Percentiles rank a stretch among this genome's conserved stretches.
Evolutionary conservation across 2,797 vertebrate genomes (phyloP).

Genomic region (Galago senegalensis): DNA sequence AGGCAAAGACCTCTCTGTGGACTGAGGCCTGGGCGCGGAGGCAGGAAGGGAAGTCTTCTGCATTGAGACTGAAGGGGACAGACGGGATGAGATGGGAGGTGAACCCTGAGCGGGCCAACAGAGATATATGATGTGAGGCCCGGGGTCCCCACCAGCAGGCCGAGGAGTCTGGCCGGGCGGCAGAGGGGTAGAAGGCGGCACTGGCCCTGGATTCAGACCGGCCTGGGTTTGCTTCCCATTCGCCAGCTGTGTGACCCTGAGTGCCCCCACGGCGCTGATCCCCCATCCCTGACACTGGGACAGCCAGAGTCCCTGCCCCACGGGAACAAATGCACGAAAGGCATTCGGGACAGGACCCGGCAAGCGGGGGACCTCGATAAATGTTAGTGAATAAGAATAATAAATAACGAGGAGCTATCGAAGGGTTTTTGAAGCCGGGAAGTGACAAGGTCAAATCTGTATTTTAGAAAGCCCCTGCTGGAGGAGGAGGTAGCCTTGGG

Average conservation of each 20-base stretch:
- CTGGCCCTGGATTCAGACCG: background rate
- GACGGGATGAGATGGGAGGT: background rate
- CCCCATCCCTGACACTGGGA: background rate
- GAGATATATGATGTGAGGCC: background rate
- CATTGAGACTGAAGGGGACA: background rate
- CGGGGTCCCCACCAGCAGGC: background rate
- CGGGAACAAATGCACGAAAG: conserved; percentile 26
- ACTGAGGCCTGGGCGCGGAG: background rate
- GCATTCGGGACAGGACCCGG: background rate
- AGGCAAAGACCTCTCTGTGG: background rate
- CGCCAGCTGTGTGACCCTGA: background rate
- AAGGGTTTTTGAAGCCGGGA: conserved; percentile 68
- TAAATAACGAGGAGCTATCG: conserved; percentile 68
- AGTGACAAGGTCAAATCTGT: conserved; percentile 82
- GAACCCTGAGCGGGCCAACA: background rate
- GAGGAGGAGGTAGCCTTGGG: conserved; percentile 79
- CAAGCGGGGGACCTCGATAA: conserved; percentile 38
- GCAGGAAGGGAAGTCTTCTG: background rate
- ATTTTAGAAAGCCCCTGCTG: conserved; percentile 68
- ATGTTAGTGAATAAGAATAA: conserved; percentile 73
- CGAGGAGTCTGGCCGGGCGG: background rate
- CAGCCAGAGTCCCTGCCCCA: background rate
- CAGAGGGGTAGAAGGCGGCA: background rate
- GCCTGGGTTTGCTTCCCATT: background rate
- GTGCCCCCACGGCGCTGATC: background rate